Evolutionary conservation across 2,113 vertebrate species (phyloP).

Genomic region (Carassius carassius): DNA sequence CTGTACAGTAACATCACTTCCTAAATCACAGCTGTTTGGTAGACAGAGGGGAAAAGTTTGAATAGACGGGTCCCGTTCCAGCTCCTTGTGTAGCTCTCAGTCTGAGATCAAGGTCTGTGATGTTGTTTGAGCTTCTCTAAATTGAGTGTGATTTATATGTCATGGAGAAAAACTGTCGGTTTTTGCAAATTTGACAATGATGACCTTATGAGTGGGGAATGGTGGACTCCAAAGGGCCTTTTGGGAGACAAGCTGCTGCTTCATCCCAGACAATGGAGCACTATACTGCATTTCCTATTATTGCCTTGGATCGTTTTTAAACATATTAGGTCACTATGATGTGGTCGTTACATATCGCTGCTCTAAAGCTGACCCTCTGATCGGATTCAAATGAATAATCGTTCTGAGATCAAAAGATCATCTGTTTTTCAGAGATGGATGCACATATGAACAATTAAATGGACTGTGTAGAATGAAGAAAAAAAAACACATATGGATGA

Average conservation of each 20-base stretch:
- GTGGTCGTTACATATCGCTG: neutral
- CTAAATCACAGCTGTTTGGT: slow-evolving; percentile 50
- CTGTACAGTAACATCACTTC: slow-evolving; percentile 31
- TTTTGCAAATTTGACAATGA: slow-evolving; percentile 64
- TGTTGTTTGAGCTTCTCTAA: slow-evolving; percentile 55
- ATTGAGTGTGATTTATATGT: slow-evolving; percentile 64
- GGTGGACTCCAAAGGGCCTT: slow-evolving; percentile 62
- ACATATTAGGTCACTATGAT: slow-evolving; percentile 46
- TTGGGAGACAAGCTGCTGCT: slow-evolving; percentile 68
- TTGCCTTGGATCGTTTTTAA: slow-evolving; percentile 54
- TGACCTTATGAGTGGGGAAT: slow-evolving; percentile 73
- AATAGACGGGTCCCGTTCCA: neutral
- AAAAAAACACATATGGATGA: neutral
- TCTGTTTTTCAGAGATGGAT: slow-evolving; percentile 16
- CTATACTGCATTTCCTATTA: slow-evolving; percentile 48
- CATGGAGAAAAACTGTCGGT: slow-evolving; percentile 62
- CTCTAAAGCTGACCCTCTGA: slow-evolving; percentile 33
- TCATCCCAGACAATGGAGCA: slow-evolving; percentile 66
- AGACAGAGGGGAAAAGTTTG: neutral
- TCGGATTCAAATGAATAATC: slow-evolving; percentile 23
- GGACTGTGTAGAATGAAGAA: neutral
- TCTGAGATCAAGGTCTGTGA: slow-evolving; percentile 58
- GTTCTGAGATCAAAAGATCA: slow-evolving; percentile 59
- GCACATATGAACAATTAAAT: neutral
- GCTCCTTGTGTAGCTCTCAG: slow-evolving; percentile 7